phyloP scores from a whole-genome alignment of 2,888 invertebrate genomes.

The Elysia crispata region DNA sequence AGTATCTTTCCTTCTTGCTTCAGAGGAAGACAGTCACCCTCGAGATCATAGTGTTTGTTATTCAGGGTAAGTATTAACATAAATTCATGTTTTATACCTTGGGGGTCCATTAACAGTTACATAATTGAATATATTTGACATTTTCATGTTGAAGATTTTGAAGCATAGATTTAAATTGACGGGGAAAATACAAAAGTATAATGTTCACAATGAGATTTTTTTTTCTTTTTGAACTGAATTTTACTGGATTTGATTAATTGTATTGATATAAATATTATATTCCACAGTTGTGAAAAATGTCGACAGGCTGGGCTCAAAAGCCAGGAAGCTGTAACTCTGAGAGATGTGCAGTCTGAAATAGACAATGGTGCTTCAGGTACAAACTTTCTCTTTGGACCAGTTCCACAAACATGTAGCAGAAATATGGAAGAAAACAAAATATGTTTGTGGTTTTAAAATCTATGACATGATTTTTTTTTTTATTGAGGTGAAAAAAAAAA shows the following conservation, averaged over 20 bases:
- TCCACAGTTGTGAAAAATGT: slow-evolving; percentile 43
- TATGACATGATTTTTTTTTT: too few species aligned
- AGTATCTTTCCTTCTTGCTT: slow-evolving; percentile 69
- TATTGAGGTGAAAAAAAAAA: too few species aligned
- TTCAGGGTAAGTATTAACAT: slow-evolving; percentile 67
- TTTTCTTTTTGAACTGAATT: background rate
- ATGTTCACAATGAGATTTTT: background rate
- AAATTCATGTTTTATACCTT: too few species aligned
- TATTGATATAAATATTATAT: too few species aligned
- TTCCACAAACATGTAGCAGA: too few species aligned
- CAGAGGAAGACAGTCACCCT: slow-evolving; percentile 69
- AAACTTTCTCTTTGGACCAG: too few species aligned
- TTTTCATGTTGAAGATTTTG: too few species aligned
- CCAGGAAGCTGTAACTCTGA: background rate
- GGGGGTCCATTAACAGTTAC: background rate
- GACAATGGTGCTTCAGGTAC: too few species aligned
- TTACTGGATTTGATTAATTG: too few species aligned
- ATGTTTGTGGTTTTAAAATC: too few species aligned
- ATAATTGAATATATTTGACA: background rate
- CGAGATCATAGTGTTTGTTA: slow-evolving; percentile 71
- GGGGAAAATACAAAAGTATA: background rate
- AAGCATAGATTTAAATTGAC: background rate
- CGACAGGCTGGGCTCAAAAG: slow-evolving; percentile 21
- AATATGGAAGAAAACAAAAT: too few species aligned
- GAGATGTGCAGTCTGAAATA: background rate